Evolutionary conservation across 2,888 invertebrate species (phyloP).

Genomic region (Theretra japonica): DNA sequence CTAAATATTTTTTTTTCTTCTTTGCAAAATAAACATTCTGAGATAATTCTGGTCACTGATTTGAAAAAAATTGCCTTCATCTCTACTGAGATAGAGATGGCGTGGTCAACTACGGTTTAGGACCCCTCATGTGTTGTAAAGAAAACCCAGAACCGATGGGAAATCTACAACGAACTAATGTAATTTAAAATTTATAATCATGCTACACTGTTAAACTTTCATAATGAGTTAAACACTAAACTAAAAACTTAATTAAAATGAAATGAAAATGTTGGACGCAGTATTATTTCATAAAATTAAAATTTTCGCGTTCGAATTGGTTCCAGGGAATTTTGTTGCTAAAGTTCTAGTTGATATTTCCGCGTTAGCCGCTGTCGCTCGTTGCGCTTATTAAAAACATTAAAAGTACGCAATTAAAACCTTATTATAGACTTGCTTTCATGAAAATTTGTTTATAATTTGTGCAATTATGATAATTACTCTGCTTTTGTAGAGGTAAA

Average conservation of each 20-base stretch:
- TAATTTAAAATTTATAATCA: too few species aligned
- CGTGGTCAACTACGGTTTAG: too few species aligned
- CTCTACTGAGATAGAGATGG: too few species aligned
- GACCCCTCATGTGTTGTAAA: not conserved
- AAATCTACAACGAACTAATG: too few species aligned
- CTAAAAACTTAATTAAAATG: not conserved
- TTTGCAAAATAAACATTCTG: too few species aligned
- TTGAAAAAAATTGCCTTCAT: too few species aligned
- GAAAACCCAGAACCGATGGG: not conserved
- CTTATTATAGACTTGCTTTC: not conserved
- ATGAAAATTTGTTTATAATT: too few species aligned
- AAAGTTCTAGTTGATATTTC: not conserved
- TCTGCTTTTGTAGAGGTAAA: not conserved
- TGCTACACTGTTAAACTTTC: not conserved
- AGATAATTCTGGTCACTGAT: too few species aligned
- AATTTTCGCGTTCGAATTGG: conserved; percentile 4
- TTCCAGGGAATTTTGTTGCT: not conserved
- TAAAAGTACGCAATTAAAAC: conserved; percentile 3
- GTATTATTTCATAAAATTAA: not conserved
- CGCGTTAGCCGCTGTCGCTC: conserved; percentile 3
- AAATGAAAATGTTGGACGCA: not conserved
- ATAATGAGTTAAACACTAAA: not conserved
- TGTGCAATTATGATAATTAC: too few species aligned
- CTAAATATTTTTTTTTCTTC: too few species aligned
- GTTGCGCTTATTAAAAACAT: not conserved